These are phyloP conservation scores for Heteromormyrus szaboi DNA, from an alignment of 2,797 vertebrate species.

Conservation along the genomic window DNA sequence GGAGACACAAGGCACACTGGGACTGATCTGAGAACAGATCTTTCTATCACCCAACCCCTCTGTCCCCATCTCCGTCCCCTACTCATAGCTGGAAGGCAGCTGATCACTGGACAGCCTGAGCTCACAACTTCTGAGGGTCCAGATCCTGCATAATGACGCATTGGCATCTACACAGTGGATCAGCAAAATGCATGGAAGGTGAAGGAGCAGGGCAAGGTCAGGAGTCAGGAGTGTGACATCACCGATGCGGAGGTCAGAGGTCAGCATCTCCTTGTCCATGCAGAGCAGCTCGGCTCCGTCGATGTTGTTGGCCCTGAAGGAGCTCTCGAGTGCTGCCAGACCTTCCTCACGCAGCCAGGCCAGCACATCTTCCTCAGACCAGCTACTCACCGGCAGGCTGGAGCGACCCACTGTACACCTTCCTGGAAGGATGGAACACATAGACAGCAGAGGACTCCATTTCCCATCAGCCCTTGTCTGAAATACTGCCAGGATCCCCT, in stretches of 20 bases:
- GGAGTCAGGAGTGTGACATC: slow-evolving; percentile 41
- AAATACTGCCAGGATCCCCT: background rate
- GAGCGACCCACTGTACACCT: slow-evolving; percentile 35
- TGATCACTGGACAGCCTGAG: background rate
- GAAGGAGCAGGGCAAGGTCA: background rate
- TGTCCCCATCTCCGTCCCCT: background rate
- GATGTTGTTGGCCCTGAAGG: slow-evolving; percentile 75
- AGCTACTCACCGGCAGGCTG: slow-evolving; percentile 59
- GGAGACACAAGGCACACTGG: background rate
- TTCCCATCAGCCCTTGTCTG: slow-evolving; percentile 20
- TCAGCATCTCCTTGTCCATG: slow-evolving; percentile 69
- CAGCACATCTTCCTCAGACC: slow-evolving; percentile 77
- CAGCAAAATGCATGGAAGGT: background rate
- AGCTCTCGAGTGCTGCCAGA: slow-evolving; percentile 59
- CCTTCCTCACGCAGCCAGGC: slow-evolving; percentile 67
- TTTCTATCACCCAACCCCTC: background rate
- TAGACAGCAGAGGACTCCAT: slow-evolving; percentile 40
- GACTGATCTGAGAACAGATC: background rate
- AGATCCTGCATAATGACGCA: background rate
- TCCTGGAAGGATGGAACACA: slow-evolving; percentile 45
- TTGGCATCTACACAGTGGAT: background rate
- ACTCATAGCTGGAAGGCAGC: background rate
- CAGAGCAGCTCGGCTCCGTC: slow-evolving; percentile 71
- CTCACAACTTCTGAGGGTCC: background rate
- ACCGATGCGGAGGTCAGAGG: slow-evolving; percentile 77